Base-by-base conservation (phyloP, 2,797 vertebrate genomes). In the Cuculus canorus region DNA sequence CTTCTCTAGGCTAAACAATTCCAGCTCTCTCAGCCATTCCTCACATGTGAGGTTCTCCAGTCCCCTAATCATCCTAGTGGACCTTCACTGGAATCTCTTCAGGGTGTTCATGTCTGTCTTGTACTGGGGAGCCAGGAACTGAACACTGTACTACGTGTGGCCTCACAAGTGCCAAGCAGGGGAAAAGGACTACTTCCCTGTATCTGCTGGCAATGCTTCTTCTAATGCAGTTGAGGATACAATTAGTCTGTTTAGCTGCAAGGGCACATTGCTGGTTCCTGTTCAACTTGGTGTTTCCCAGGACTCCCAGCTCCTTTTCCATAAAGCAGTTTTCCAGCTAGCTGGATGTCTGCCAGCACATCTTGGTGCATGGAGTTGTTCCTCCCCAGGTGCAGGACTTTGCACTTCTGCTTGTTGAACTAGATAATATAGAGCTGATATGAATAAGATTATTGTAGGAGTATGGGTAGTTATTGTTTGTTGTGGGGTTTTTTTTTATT, bases 321-420 rank as follows among this genome's bases (percentile, higher is more conserved):
- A 25, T 27, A 37, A 30, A 35, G 47, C 27, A 83, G 4, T 23
- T 39, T 39, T 59, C 9, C 28, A 39, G 11, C 10, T 66, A 39
- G 11, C 10, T 66, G 17, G 1, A 4, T 37, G 22, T 56, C 15
- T 39, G 19, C 15, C 30, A 63, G 33, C 3, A 10, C 19, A 54
- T 10, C 50, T 50, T 54, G 2, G 0, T 79, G 48, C 5, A 12
- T 43, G 30, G 24, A 2, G 0, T 17, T 76, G 3, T 10, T 80
- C 39, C 28, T 83, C 25, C 35, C 4, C 41, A 39, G 8, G 5
- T 56, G 19, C 15, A 54, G 7, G n/a, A 32, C 3, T 33, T 59
- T 33, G 8, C 35, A 57, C 5, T 80, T 60, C 37, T 33, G 32
- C 48, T 60, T 69, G 16, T n/a, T 48, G 27, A 56, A 25, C 16